Evolutionary conservation across 2,797 vertebrate species (phyloP), one percentile per base, ranked within the genome.

Genomic region (Spea hammondii): DNA sequence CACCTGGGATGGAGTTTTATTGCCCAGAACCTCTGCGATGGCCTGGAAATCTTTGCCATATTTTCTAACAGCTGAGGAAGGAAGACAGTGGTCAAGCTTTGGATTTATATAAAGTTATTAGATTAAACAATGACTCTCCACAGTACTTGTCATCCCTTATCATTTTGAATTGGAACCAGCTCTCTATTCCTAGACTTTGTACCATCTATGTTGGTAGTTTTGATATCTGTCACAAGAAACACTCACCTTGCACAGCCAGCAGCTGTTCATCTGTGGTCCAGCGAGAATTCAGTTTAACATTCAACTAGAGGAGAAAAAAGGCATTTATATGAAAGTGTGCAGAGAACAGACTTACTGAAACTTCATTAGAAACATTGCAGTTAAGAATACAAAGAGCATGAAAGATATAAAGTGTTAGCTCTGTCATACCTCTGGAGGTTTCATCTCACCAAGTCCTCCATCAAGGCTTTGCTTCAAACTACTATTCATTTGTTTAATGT

Each of bases 201-300:
- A 32, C 32, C 32, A 32, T 32, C 32, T 32, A 32, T 32, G 32
- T 32, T 32, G 32, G 32, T 32, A 32, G 32, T 5, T 70, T 9
- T 11, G 13, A 69, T 8, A 55, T 4, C 32, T 13, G 11, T 5
- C 12, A 32, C 32, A 6, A 65, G 7, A 55, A 45, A 57, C 57
- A 46, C 92, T 92, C 86, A 98, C 96, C 96, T 90, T 98, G 96
- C 77, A 98, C 96, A 6, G 95, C 95, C 85, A 97, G 88, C 55
- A 97, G 94, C 88, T 97, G 96, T 87, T 98, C 96, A 45, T 98
- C 96, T 0, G 95, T 94, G 0, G 94, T 94, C 96, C 96, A 98
- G 55, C 96, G 95, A 0, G 95, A 94, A 87, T 96, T 97, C 86
- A 96, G 93, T 85, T 96, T 97, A 60, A 89, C 88, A 80, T 87